Evolutionary conservation across 2,113 vertebrate species (phyloP), one percentile per base, ranked within the genome.

Genomic region (Hassar affinis): DNA sequence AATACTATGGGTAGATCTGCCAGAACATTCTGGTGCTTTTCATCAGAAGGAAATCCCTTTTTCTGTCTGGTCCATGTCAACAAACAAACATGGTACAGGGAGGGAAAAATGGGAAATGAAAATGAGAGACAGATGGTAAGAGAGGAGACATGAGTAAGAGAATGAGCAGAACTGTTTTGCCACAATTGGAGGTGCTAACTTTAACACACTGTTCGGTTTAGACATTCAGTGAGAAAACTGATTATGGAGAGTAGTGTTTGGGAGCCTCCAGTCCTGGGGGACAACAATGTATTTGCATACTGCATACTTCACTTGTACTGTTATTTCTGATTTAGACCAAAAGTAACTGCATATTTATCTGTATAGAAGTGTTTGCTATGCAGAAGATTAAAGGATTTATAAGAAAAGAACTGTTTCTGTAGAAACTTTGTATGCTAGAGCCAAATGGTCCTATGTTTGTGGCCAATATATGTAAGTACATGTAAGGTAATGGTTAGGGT

Each of bases 161-260:
- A 64, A 59, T 66, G 66, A 69, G 35, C 88, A 68, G 49, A 88
- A 84, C 18, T 82, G 66, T 85, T 57, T 82, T 75, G 18, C 51
- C 75, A 38, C 51, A 57, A 59, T 45, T n/a, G 33, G 20, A 35
- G 27, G 38, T 17, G 33, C 35, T n/a, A 59, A 59, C 20, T 59
- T 61, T 79, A 45, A 45, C 77, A n/a, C 22, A 27, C 7, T 47
- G 3, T n/a, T 61, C 14, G 4, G 14, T 62, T 38, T 17, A 20
- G 64, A 38, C 18, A 10, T 68, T 68, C 33, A 30, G 57, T 47
- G 25, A 45, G 38, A 61, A 30, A 51, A n/a, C 61, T 1, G 4
- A 79, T 79, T 47, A 20, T 27, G 8, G 66, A 62, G 15, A 79
- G 38, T 9, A 61, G 35, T 27, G 57, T 78, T 78, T 45, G 12